A percentile compares a stretch with the other conserved stretches of the same genome.
Evolutionary conservation across 2,797 vertebrate genomes (phyloP).

Genomic region (Nannoperca obscura): DNA sequence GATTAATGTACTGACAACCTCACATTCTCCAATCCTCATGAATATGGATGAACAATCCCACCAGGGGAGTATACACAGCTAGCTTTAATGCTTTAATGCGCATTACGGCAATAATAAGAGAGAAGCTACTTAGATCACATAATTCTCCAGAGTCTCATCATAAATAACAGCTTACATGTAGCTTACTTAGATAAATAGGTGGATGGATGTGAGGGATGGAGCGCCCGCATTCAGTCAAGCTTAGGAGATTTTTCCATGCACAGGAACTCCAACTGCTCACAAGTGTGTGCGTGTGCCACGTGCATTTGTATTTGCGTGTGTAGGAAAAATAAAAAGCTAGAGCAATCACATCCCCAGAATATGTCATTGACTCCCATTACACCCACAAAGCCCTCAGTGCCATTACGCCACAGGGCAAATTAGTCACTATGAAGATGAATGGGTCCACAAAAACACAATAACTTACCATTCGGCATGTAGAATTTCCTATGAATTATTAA

Average conservation of each 20-base stretch:
- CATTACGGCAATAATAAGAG: slow-evolving; percentile 79
- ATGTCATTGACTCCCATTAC: slow-evolving; percentile 79
- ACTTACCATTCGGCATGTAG: slow-evolving; percentile 66
- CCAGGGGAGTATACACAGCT: slow-evolving; percentile 70
- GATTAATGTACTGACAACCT: slow-evolving; percentile 77
- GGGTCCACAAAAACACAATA: slow-evolving; percentile 75
- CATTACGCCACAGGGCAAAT: slow-evolving; percentile 74
- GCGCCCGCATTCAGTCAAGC: slow-evolving; percentile 67
- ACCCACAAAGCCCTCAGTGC: slow-evolving; percentile 66
- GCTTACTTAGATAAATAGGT: slow-evolving; percentile 79
- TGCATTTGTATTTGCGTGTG: slow-evolving; percentile 36
- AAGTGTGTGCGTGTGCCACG: slow-evolving; percentile 10
- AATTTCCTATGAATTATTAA: slow-evolving; percentile 80
- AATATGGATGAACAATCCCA: slow-evolving; percentile 80
- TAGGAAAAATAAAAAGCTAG: slow-evolving; percentile 56
- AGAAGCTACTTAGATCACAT: slow-evolving; percentile 75
- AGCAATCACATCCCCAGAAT: slow-evolving; percentile 64
- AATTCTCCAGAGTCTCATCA: slow-evolving; percentile 78
- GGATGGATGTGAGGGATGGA: slow-evolving; percentile 64
- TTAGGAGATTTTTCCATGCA: slow-evolving; percentile 47
- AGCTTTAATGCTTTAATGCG: slow-evolving; percentile 77
- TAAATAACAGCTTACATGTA: slow-evolving; percentile 83
- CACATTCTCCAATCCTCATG: slow-evolving; percentile 69
- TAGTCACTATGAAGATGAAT: slow-evolving; percentile 78
- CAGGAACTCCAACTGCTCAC: slow-evolving; percentile 39